phyloP scores from a whole-genome alignment of 2,888 invertebrate species.

The Pristionchus mayeri region DNA sequence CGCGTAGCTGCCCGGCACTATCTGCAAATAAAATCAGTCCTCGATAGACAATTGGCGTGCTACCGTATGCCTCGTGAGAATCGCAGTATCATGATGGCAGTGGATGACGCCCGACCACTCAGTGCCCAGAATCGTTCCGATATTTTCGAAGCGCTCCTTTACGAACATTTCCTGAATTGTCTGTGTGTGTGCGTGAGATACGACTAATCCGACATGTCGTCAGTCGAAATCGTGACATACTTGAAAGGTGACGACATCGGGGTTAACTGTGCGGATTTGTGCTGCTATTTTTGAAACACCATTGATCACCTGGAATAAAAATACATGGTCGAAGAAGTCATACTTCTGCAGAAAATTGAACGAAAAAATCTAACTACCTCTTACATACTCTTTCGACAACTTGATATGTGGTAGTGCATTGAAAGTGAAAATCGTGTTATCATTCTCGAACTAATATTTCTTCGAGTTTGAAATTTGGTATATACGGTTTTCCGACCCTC shows the following conservation, averaged over 20 bases:
- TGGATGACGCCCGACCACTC: conserved; percentile 53
- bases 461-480: no score
- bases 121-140: conserved; percentile 52
- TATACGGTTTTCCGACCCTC: no score
- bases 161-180: conserved; percentile 49
- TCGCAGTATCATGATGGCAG: conserved; percentile 59
- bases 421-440: no score
- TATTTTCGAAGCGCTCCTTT: background rate
- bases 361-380: no score
- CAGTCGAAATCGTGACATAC: conserved; percentile 51
- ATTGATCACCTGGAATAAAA: background rate
- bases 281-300: conserved; percentile 63
- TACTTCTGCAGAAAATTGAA: no score
- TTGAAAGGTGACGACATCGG: conserved; percentile 67
- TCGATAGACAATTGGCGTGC: background rate
- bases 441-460: no score
- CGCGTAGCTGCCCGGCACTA: conserved; percentile 39
- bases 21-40: background rate
- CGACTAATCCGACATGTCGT: background rate
- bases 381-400: no score
- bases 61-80: conserved; percentile 64
- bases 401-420: no score
- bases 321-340: background rate
- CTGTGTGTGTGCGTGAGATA: background rate
- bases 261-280: conserved; percentile 67